A percentile compares a stretch with the other conserved stretches of the same genome.
phyloP scores from a whole-genome alignment of 2,113 vertebrate species.

The Brachirus orientalis region DNA sequence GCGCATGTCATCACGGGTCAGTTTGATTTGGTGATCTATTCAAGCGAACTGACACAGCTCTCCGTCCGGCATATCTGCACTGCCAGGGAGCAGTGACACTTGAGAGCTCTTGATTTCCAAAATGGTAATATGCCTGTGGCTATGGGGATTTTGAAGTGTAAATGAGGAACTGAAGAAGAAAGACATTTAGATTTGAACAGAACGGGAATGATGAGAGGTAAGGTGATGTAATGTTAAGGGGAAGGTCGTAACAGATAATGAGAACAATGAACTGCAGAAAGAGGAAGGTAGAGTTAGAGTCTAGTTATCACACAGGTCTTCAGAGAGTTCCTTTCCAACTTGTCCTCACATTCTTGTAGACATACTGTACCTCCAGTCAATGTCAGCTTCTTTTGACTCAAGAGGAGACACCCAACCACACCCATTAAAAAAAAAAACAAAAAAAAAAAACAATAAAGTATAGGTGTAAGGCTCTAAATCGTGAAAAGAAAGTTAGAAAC shows the following conservation, averaged over 20 bases:
- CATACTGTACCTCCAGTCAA: no score
- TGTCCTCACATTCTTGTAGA: no score
- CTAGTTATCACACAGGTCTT: no score
- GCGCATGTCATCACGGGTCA: background rate
- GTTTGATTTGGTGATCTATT: slow-evolving; percentile 11
- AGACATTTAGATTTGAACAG: slow-evolving; percentile 21
- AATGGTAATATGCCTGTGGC: slow-evolving; percentile 38
- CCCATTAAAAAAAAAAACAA: no score
- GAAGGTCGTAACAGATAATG: slow-evolving; percentile 23
- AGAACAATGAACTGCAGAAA: slow-evolving; percentile 31
- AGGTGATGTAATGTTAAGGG: slow-evolving; percentile 35
- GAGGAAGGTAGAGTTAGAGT: background rate
- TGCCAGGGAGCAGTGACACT: slow-evolving; percentile 13
- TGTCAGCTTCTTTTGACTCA: no score
- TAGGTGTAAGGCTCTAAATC: no score
- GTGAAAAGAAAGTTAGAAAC: no score
- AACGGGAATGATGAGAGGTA: slow-evolving; percentile 9
- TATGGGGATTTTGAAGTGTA: slow-evolving; percentile 52
- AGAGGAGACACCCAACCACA: no score
- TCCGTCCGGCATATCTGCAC: slow-evolving; percentile 7
- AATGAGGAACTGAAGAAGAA: slow-evolving; percentile 19
- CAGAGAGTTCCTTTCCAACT: no score
- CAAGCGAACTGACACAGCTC: background rate
- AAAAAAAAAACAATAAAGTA: no score
- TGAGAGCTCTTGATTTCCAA: slow-evolving; percentile 43